Percentiles rank a stretch among this genome's conserved stretches.
Evolutionary conservation across 2,113 vertebrate species (phyloP).

Genomic region (Phoenicopterus ruber): DNA sequence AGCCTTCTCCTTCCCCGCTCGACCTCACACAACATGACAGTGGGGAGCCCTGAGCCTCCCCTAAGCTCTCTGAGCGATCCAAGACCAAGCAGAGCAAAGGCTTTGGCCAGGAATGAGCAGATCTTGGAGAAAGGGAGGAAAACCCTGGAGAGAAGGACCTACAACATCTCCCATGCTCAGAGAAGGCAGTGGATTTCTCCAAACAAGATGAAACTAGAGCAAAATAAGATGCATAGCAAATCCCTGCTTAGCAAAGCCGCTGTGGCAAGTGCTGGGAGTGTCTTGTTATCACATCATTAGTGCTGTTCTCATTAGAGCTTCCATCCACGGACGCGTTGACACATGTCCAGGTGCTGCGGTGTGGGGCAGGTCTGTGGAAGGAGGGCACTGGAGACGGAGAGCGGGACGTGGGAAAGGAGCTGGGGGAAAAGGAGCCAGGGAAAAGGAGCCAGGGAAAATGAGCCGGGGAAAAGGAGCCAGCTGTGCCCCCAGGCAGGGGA

Average conservation of each 20-base stretch:
- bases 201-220: not conserved
- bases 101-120: not conserved
- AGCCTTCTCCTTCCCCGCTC: not conserved
- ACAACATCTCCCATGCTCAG: not conserved
- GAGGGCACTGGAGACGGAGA: not conserved
- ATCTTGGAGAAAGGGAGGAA: not conserved
- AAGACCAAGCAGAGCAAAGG: not conserved
- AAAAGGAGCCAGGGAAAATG: not conserved
- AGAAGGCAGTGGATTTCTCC: not conserved
- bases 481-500: not conserved
- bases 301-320: not conserved
- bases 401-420: not conserved
- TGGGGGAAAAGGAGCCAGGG: not conserved
- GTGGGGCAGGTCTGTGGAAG: not conserved
- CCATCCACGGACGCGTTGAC: not conserved
- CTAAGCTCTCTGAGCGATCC: not conserved
- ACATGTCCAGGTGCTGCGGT: fast-evolving
- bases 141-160: not conserved
- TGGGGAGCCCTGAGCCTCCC: not conserved
- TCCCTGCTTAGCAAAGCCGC: not conserved
- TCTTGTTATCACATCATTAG: not conserved
- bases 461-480: not conserved
- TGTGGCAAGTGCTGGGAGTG: not conserved
- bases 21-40: not conserved
- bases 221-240: not conserved